Base-by-base conservation (phyloP, 2,888 invertebrate species). In the Thereva nobilitata region DNA sequence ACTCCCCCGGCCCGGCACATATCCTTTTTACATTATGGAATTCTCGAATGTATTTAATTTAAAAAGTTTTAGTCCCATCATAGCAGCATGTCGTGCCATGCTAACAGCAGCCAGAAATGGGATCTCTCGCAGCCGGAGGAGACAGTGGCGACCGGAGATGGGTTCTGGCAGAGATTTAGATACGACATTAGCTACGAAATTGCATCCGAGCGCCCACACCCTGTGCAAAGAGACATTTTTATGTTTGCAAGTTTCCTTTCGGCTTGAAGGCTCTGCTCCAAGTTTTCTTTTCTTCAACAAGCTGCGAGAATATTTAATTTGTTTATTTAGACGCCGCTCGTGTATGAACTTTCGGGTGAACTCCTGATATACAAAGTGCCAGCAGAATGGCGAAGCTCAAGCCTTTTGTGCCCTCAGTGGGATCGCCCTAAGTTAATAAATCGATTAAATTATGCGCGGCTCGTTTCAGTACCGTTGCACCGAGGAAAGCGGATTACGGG, bases 31-130 rank as follows among this genome's bases (percentile, higher is more conserved):
- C 61, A 34, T 61, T 61, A 61, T 61, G 50, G 50, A 61, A 61
- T 61, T 50, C 50, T 61, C 41, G 50, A 61, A 61, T 61, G 61
- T 61, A 61, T 61, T 61, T 61, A 61, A 61, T 61, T 61, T 61
- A 61, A 61, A 61, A 61, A 61, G 61, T 61, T 61, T 61, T 61
- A 50, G 61, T 50, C 49, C 12, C 50, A 61, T 49, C 50, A 42
- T 37, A 50, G 49, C 50, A 61, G 50, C 50, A 61, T 61, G 61
- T 61, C 50, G 61, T 61, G 50, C 50, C 10, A 50, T 50, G 40
- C 61, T 50, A 61, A 44, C 61, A 50, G 50, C 50, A 23, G 41
- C 50, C 61, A 50, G 49, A 41, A 34, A 47, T 50, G 61, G 49
- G n/a, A 23, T 10, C 40, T 34, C 23, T 35, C 40, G 37, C 5